Conservation (phyloP, 2,888 invertebrate species). For the Oxycera nigricornis region DNA sequence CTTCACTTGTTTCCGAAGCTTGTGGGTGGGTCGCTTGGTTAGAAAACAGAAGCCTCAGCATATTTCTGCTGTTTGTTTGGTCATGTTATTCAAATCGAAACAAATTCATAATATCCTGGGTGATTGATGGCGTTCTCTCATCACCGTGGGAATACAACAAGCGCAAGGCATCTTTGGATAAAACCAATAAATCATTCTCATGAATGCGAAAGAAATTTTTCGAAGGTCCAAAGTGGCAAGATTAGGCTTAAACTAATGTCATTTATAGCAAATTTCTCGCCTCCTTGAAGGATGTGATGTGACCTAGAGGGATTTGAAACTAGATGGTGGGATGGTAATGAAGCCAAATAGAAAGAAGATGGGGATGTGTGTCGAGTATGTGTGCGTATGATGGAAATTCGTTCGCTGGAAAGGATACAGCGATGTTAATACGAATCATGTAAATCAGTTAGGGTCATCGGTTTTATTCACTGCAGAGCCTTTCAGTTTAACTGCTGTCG, state of each 20-base stretch:
- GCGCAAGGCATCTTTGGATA: conserved; percentile 17
- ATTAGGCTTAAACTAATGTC: conserved; percentile 33
- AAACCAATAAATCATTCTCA: conserved; percentile 36
- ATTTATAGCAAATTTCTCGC: conserved; percentile 30
- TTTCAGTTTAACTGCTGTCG: no score
- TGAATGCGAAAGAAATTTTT: conserved; percentile 20
- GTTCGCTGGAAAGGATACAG: no score
- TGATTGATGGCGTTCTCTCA: conserved; percentile 44
- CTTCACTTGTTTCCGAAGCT: neutral
- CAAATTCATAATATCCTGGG: conserved; percentile 42
- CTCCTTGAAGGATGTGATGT: no score
- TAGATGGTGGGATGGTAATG: neutral
- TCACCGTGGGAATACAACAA: conserved; percentile 44
- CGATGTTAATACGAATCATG: no score
- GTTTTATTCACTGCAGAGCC: no score
- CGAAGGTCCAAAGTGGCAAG: conserved; percentile 29
- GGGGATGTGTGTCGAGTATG: neutral
- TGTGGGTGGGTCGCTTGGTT: neutral
- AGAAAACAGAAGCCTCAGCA: conserved; percentile 17
- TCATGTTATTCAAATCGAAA: conserved; percentile 39
- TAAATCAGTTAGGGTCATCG: no score
- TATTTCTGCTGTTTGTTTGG: conserved; percentile 17
- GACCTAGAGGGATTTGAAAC: neutral
- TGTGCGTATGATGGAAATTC: neutral
- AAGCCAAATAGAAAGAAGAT: neutral